phyloP scores from a whole-genome alignment of 2,888 invertebrate species.

The Platypus cylindrus region DNA sequence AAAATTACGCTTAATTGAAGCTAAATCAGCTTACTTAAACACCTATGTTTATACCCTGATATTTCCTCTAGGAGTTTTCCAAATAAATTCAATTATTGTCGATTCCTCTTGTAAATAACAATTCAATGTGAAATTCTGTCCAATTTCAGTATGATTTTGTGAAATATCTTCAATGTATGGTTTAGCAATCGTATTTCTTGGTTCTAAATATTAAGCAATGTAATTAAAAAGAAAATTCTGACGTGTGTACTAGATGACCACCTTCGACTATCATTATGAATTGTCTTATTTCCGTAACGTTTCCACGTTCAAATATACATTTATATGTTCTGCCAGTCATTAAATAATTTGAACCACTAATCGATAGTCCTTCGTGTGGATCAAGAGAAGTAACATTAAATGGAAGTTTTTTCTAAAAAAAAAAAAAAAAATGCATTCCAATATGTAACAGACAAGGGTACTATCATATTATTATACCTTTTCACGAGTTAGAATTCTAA shows the following conservation, averaged over 20 bases:
- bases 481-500: no score
- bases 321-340: no score
- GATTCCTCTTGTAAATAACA: constrained; percentile 26
- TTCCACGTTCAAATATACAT: no score
- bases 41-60: no score
- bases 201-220: constrained; percentile 7
- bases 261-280: neutral
- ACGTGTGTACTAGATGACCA: constrained; percentile 8
- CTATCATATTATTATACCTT: no score
- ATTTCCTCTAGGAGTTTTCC: constrained; percentile 26
- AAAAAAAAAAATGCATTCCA: constrained; percentile 6
- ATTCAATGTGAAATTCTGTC: constrained; percentile 24
- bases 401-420: constrained; percentile 6
- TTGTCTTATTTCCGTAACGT: no score
- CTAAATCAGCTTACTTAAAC: neutral
- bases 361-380: no score
- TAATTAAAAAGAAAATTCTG: constrained; percentile 7
- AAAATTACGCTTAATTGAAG: constrained; percentile 1
- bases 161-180: constrained; percentile 22
- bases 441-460: no score
- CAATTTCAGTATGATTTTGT: constrained; percentile 28
- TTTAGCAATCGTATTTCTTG: constrained; percentile 12
- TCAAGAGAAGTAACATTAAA: constrained; percentile 3
- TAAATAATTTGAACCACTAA: no score
- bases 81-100: constrained; percentile 24